These are phyloP conservation scores for Hydractinia symbiolongicarpus DNA, from an alignment of 30 jellyfish, hydroid and myxozoan species.

Conservation along the genomic window DNA sequence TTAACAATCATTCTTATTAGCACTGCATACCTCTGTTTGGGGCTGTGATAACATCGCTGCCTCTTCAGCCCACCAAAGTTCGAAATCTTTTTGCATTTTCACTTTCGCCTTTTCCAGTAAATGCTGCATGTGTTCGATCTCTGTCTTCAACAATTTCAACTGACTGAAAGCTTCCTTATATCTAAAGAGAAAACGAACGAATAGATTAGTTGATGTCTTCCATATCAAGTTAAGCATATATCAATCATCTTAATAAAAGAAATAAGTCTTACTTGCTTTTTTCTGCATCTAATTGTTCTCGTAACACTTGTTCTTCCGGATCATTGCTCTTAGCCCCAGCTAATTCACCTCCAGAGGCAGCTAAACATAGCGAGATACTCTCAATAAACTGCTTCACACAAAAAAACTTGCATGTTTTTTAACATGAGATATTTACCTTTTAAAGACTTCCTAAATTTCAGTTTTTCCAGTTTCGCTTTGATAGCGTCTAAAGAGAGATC, in stretches of 20 bases:
- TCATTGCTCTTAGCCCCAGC: not conserved
- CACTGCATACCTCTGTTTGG: not conserved
- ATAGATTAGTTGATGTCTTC: not conserved
- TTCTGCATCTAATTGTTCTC: slow-evolving; percentile 3
- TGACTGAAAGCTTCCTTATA: slow-evolving; percentile 68
- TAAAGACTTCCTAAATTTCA: not conserved
- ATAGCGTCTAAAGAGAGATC: slow-evolving; percentile 5
- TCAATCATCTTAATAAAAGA: not conserved
- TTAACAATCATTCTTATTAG: not conserved
- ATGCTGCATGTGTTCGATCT: slow-evolving; percentile 95
- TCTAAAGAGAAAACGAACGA: slow-evolving; percentile 22
- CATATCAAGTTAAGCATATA: not conserved
- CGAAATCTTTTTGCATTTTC: slow-evolving; percentile 87
- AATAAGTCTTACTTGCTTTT: slow-evolving; percentile 6
- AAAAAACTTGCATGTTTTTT: not conserved
- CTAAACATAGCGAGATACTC: not conserved
- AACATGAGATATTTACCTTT: not conserved
- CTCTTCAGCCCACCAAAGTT: slow-evolving; percentile 86
- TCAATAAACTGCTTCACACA: not conserved
- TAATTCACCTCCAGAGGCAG: slow-evolving; percentile 9
- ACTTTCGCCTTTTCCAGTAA: slow-evolving; percentile 79
- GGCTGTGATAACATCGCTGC: not conserved
- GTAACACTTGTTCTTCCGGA: slow-evolving; percentile 1
- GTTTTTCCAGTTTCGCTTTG: slow-evolving; percentile 23
- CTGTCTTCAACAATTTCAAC: slow-evolving; percentile 75